phyloP scores from a whole-genome alignment of 2,113 vertebrate genomes.

The Hippocampus zosterae region DNA sequence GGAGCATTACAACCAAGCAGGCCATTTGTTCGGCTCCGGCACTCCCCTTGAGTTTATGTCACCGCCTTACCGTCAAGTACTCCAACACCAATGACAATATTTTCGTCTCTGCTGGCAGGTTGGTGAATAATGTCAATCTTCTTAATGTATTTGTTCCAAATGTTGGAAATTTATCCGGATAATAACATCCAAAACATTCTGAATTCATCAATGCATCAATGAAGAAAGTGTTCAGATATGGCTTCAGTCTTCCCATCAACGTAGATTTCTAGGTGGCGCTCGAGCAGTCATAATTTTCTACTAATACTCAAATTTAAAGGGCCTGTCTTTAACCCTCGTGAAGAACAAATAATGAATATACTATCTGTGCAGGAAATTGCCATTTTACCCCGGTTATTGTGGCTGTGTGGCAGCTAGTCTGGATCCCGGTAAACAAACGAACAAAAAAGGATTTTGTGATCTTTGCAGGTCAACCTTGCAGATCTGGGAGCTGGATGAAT shows the following conservation, averaged over 20 bases:
- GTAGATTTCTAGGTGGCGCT: neutral
- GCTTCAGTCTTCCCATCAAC: neutral
- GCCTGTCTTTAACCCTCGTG: no score
- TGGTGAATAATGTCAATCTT: constrained; percentile 34
- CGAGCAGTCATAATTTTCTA: neutral
- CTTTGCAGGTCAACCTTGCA: constrained; percentile 75
- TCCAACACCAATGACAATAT: constrained; percentile 73
- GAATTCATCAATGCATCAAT: neutral
- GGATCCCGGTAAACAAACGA: no score
- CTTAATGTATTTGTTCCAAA: no score
- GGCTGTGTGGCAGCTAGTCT: no score
- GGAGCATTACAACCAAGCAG: constrained; percentile 76
- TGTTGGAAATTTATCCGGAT: neutral
- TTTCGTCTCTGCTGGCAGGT: constrained; percentile 86
- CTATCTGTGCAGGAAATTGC: no score
- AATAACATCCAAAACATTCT: neutral
- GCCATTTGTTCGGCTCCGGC: constrained; percentile 81
- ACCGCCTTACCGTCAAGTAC: constrained; percentile 66
- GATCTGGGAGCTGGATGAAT: constrained; percentile 82
- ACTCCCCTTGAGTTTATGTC: constrained; percentile 68
- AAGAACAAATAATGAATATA: no score
- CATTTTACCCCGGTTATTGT: no score
- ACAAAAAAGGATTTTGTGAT: neutral
- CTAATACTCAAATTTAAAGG: no score
- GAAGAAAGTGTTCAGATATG: neutral